Evolutionary conservation across 1,140 invertebrate genomes (phyloP).

Genomic region (Brachionus rubens): DNA sequence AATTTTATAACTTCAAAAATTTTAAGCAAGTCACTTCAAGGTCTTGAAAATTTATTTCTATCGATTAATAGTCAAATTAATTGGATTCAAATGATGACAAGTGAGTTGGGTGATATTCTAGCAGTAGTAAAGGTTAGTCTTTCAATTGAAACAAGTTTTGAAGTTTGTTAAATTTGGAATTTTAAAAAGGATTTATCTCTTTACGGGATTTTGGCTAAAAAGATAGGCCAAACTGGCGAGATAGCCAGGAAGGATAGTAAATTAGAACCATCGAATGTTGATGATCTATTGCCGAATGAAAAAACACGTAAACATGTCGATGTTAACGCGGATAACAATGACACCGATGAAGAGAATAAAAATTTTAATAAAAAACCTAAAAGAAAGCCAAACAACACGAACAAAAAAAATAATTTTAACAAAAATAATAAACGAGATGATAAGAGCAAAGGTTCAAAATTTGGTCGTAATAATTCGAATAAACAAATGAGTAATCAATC

Average conservation of each 20-base stretch:
- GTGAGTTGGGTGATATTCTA: slow-evolving; percentile 7
- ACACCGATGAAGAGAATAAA: not conserved
- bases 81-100: not conserved
- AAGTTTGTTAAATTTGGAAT: not conserved
- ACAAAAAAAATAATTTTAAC: not conserved
- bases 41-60: slow-evolving; percentile 3
- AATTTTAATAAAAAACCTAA: not conserved
- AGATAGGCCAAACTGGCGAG: not conserved
- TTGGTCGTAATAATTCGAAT: not conserved
- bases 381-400: not conserved
- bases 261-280: slow-evolving; percentile 16
- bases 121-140: not conserved
- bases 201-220: not conserved
- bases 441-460: slow-evolving; percentile 3
- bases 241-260: not conserved
- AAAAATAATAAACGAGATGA: not conserved
- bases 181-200: not conserved
- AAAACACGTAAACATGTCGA: not conserved
- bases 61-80: not conserved
- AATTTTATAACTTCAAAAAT: not conserved
- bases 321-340: not conserved
- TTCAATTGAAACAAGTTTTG: not conserved
- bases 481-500: not conserved
- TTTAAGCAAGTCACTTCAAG: not conserved
- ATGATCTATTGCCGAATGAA: slow-evolving; percentile 1